Evolutionary conservation across 2,113 vertebrate genomes (phyloP).

Genomic region (Lethenteron camtschaticum): DNA sequence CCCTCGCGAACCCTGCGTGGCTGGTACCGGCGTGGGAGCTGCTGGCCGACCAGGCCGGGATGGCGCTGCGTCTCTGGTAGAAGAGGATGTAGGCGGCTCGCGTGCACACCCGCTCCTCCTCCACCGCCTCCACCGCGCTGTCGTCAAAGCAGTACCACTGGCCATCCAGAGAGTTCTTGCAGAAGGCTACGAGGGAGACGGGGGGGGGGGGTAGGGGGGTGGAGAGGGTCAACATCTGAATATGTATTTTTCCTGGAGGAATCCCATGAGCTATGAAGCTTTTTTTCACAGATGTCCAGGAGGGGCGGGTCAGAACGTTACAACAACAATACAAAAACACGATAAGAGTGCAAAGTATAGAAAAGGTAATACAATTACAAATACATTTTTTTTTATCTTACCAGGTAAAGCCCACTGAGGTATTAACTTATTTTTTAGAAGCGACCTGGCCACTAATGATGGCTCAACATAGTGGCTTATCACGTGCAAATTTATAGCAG

Average conservation of each 20-base stretch:
- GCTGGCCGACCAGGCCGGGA: conserved; percentile 47
- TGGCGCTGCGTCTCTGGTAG: conserved; percentile 55
- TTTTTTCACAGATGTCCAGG: not conserved
- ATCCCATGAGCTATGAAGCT: not conserved
- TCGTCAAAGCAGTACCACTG: conserved; percentile 78
- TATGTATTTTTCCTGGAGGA: not conserved
- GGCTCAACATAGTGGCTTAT: too few species aligned
- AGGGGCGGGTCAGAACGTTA: not conserved
- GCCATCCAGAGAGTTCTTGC: conserved; percentile 60
- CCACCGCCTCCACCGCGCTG: conserved; percentile 47
- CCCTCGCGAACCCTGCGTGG: too few species aligned
- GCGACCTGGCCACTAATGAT: too few species aligned
- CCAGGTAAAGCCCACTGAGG: too few species aligned
- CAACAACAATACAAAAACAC: too few species aligned
- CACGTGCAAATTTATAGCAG: too few species aligned
- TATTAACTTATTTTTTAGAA: too few species aligned
- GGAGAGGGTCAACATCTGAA: not conserved
- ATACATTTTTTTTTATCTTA: too few species aligned
- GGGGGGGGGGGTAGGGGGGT: too few species aligned
- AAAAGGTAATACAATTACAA: too few species aligned
- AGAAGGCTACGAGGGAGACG: conserved; percentile 34
- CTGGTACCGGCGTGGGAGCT: conserved; percentile 42
- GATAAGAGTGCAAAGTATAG: too few species aligned
- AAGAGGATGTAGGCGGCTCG: conserved; percentile 76
- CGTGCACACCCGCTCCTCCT: conserved; percentile 47